Conservation (phyloP, 2,113 vertebrate genomes). For the Pterocles gutturalis region DNA sequence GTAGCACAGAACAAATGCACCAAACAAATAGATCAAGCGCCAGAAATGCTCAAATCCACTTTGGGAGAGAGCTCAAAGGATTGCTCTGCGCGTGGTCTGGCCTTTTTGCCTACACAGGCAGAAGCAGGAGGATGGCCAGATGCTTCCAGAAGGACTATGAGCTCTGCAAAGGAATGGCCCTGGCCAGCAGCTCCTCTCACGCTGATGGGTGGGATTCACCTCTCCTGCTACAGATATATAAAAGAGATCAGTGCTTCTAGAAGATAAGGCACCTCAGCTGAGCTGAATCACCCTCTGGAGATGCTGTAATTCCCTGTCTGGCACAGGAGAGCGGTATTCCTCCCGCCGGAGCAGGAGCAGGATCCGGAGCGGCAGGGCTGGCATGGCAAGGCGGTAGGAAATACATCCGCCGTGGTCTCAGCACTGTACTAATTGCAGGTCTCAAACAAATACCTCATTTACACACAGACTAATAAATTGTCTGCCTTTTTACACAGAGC, state of each 20-base stretch:
- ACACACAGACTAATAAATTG: not conserved
- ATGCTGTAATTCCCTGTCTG: not conserved
- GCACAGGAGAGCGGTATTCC: not conserved
- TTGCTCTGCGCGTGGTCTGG: not conserved
- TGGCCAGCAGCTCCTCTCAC: fast-evolving
- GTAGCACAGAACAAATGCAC: not conserved
- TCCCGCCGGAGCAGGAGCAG: fast-evolving
- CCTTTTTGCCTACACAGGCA: not conserved
- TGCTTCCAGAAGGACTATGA: not conserved
- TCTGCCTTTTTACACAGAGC: fast-evolving
- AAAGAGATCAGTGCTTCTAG: not conserved
- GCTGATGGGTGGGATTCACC: not conserved
- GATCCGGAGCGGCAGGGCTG: not conserved
- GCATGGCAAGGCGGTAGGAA: not conserved
- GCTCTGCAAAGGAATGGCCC: not conserved
- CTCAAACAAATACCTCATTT: not conserved
- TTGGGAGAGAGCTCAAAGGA: not conserved
- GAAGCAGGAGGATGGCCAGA: not conserved
- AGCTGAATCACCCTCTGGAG: not conserved
- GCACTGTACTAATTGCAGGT: not conserved
- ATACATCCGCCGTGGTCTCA: fast-evolving
- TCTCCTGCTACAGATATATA: not conserved
- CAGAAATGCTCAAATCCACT: not conserved
- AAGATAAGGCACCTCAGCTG: not conserved
- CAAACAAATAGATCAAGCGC: not conserved